Base-by-base conservation (phyloP, 2,888 invertebrate genomes). In the Agrochola lychnidis region DNA sequence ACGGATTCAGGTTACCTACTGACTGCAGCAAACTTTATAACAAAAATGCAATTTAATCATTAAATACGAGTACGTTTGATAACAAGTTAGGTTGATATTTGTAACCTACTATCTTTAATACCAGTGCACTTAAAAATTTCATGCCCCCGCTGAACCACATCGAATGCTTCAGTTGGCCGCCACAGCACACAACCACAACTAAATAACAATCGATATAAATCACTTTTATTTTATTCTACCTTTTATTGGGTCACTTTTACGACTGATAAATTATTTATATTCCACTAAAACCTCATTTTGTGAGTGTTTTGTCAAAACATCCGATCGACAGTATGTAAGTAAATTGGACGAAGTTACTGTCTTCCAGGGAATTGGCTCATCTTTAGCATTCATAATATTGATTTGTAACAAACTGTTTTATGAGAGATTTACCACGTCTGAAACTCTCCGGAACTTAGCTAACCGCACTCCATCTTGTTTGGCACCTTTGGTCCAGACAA, bases 221-320 rank as follows among this genome's bases (percentile, higher is more conserved):
- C 89, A 90, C 89, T 89, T 79, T 87, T 86, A 85, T 89, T 91
- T 90, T 91, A 90, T 88, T 91, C 77, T 73, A 83, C 78, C 84
- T 89, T 91, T 92, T 92, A 92, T 88, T 78, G 80, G 90, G 90
- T 90, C 89, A 90, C 87, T 91, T 92, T 92, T 91, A 91, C 88
- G 91, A 89, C 86, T 91, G 88, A 93, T 92, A 92, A 91, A 92
- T 92, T 89, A 88, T 87, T 86, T 84, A 87, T 87, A 88, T 84
- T 85, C 88, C 85, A 89, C 80, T 87, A 79, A 90, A 89, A 88
- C 86, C 84, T 85, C 76, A 87, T 89, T 90, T 86, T 84, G 86
- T 87, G 82, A 90, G 89, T 89, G 85, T 75, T 81, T 78, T 76
- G 69, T 67, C 71, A 76, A 76, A 83, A 83, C 59, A 73, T 78